These are phyloP conservation scores for Epizoanthus illoricatus DNA, from an alignment of 92 coral and sea anemone genomes.

Conservation along the genomic window DNA sequence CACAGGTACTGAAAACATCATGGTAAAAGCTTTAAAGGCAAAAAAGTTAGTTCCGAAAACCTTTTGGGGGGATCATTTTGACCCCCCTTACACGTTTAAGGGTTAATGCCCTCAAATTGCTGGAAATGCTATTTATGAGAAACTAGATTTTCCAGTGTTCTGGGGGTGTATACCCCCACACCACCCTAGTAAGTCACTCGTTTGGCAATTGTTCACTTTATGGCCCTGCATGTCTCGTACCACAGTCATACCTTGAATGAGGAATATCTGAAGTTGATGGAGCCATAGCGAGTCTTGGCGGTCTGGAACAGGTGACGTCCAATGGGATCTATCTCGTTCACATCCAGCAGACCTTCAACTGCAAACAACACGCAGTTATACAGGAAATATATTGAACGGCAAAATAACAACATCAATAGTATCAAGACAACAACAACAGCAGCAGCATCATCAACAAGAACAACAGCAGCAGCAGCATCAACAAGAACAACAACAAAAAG, in stretches of 20 bases:
- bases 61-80: too few relatives aligned
- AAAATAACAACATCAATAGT: neutral
- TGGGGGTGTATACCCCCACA: too few relatives aligned
- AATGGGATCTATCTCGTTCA: conserved; percentile 92
- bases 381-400: neutral
- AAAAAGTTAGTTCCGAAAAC: too few relatives aligned
- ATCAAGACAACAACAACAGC: neutral
- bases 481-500: too few relatives aligned
- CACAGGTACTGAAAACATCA: too few relatives aligned
- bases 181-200: too few relatives aligned
- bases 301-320: conserved; percentile 85
- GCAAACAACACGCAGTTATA: conserved; percentile 4
- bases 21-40: too few relatives aligned
- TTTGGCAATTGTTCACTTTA: too few relatives aligned
- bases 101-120: too few relatives aligned
- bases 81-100: too few relatives aligned
- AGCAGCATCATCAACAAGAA: neutral
- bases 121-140: too few relatives aligned
- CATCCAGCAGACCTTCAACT: conserved; percentile 85
- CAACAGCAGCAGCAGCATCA: neutral
- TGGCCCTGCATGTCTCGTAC: neutral
- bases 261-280: conserved; percentile 88
- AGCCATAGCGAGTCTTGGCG: conserved; percentile 64
- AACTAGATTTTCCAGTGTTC: too few relatives aligned
- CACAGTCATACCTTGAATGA: conserved; percentile 68